Conservation (phyloP, 2,797 vertebrate species). For the Champsocephalus gunnari region DNA sequence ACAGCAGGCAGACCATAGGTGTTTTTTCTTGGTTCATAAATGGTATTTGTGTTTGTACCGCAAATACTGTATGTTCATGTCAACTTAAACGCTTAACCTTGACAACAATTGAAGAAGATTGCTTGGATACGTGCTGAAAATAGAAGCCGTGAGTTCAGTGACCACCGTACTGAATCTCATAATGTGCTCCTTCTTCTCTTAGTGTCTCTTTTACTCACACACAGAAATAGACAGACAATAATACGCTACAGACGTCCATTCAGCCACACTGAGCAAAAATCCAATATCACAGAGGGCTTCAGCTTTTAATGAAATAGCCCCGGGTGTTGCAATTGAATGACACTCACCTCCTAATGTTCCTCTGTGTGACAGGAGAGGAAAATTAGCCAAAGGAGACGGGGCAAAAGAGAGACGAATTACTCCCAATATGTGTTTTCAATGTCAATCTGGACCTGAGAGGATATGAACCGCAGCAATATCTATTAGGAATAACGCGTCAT, state of each 20-base stretch:
- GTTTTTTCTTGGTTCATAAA: slow-evolving; percentile 5
- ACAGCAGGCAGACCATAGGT: slow-evolving; percentile 17
- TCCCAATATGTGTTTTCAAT: slow-evolving; percentile 30
- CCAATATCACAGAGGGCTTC: slow-evolving; percentile 36
- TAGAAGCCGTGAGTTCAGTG: slow-evolving; percentile 20
- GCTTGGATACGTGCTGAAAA: slow-evolving; percentile 31
- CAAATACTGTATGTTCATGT: slow-evolving; percentile 16
- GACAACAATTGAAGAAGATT: slow-evolving; percentile 5
- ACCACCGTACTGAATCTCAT: slow-evolving; percentile 5
- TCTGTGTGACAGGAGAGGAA: slow-evolving; percentile 16
- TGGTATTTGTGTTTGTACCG: not conserved
- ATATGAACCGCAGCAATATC: slow-evolving; percentile 46
- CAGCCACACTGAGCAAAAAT: slow-evolving; percentile 20
- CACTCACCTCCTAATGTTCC: slow-evolving; percentile 43
- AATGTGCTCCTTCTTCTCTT: not conserved
- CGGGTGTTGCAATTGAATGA: slow-evolving; percentile 24
- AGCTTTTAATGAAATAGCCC: slow-evolving; percentile 34
- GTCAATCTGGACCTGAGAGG: slow-evolving; percentile 32
- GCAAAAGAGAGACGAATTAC: slow-evolving; percentile 17
- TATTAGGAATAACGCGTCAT: slow-evolving; percentile 30
- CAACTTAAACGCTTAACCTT: slow-evolving; percentile 40
- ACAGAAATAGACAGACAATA: slow-evolving; percentile 7
- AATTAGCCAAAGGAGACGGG: slow-evolving; percentile 17
- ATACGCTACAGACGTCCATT: not conserved
- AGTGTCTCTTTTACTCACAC: slow-evolving; percentile 10